A percentile compares a stretch with the other conserved stretches of the same genome.
Conservation (phyloP, 1,140 invertebrate genomes). For the Apis florea region DNA sequence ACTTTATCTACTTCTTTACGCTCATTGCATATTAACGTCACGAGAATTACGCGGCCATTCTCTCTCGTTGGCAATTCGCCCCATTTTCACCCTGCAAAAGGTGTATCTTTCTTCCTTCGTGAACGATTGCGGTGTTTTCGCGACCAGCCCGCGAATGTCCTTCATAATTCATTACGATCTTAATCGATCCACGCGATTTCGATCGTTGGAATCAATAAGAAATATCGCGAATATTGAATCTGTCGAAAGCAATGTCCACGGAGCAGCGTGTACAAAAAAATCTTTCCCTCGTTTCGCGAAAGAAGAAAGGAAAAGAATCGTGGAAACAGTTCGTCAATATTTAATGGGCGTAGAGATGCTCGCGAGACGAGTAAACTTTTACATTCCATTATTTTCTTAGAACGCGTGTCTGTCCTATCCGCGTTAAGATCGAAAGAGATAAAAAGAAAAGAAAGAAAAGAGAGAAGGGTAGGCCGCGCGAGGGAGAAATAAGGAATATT, state of each 20-base stretch:
- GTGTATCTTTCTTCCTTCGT: background rate
- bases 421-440: background rate
- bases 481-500: conserved; percentile 42
- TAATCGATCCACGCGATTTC: background rate
- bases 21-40: conserved; percentile 35
- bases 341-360: no score
- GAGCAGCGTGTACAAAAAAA: no score
- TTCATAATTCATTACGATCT: background rate
- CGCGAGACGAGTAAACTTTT: background rate
- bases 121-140: background rate
- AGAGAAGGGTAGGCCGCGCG: background rate
- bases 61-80: background rate
- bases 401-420: no score
- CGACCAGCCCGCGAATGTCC: background rate
- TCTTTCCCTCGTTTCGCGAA: background rate
- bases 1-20: background rate
- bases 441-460: background rate
- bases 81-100: background rate
- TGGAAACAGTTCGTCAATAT: background rate
- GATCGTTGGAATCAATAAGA: background rate
- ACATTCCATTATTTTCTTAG: background rate
- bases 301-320: fast-evolving
- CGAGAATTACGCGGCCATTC: background rate
- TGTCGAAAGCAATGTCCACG: background rate
- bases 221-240: background rate